Evolutionary conservation across 2,888 invertebrate species (phyloP), one percentile per base, ranked within the genome.

Genomic region (Galerucella nymphaeae): DNA sequence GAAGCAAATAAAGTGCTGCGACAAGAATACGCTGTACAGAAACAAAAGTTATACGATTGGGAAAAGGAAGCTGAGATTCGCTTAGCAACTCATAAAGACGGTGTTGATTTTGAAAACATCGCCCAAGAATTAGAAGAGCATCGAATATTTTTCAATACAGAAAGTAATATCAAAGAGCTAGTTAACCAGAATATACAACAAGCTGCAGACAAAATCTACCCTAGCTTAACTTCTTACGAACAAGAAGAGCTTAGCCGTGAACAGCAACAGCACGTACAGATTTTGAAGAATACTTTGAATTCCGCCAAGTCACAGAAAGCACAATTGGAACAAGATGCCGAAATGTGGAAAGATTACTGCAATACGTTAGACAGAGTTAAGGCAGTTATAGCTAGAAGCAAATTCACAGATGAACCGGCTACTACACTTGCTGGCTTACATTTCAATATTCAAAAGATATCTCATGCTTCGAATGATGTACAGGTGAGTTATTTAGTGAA

Each of bases 31-130:
- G 91, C 92, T 78, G 89, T 90, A 65, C 88, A 94, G 6, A 93
- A 94, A 1, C 92, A 94, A 62, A 93, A 94, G 85, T 89, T 97
- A 8, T 93, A 92, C 80, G 90, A 91, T 67, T 96, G 96, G 95
- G 92, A 95, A 0, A 92, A 92, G 81, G 94, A 95, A 82, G 95
- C 96, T 0, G 93, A 93, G 79, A 90, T 92, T 64, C 91, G 93
- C 58, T 85, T 97, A 23, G 91, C 92, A 75, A 91, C 93, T 82
- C 92, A 93, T 76, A 93, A 94, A 82, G 93, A 94, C 76, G 96
- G 96, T 14, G 93, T 97, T 8, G 95, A 97, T 84, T 96, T 96
- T 82, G 94, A 94, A 80, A 95, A 95, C 78, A 92, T 97, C 10
- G 88, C 93, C 63, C 89, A 91, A 9, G 95, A 96, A 82, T 88